Conservation (phyloP, 1,140 invertebrate genomes). For the Euschistus heros region DNA sequence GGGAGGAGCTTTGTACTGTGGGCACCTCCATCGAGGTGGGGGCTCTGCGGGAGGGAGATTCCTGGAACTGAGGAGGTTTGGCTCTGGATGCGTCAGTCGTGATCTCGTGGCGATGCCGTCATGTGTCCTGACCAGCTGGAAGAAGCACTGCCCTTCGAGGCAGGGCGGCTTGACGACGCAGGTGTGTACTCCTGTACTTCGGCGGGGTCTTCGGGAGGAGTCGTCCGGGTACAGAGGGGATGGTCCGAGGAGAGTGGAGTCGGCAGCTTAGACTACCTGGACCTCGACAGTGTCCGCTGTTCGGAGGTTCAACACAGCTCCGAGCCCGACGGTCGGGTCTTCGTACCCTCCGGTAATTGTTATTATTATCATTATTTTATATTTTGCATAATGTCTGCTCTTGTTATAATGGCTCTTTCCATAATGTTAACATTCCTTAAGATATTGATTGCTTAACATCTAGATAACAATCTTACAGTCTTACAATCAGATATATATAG, state of each 20-base stretch:
- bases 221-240: constrained; percentile 21
- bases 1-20: neutral
- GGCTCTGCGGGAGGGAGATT: neutral
- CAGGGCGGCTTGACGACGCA: too few relatives aligned
- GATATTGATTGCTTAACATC: too few relatives aligned
- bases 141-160: too few relatives aligned
- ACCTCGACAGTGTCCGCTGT: neutral
- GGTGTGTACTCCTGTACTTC: too few relatives aligned
- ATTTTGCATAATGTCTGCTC: too few relatives aligned
- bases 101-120: neutral
- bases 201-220: neutral
- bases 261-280: neutral
- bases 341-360: neutral
- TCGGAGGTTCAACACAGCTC: neutral
- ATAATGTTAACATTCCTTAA: too few relatives aligned
- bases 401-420: too few relatives aligned
- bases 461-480: too few relatives aligned
- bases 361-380: too few relatives aligned
- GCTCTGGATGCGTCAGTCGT: neutral
- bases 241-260: constrained; percentile 24
- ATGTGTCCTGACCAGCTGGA: neutral
- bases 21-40: neutral
- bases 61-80: constrained; percentile 1
- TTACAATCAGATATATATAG: too few relatives aligned
- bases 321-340: neutral